Conservation (phyloP, 2,888 invertebrate genomes). For the Arge pagana region DNA sequence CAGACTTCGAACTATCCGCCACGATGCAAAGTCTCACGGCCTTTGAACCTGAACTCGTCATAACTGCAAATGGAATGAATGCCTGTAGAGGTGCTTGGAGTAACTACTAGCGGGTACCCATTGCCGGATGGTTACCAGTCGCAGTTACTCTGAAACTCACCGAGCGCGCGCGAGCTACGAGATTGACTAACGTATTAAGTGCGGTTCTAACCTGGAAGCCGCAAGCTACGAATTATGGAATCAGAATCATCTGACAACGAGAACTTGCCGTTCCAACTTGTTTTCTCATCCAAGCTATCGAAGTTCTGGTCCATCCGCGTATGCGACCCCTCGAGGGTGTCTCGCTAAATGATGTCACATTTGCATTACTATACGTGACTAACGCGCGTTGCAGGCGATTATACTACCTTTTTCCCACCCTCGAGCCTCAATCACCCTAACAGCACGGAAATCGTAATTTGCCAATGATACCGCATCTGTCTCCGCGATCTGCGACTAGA, state of each 20-base stretch:
- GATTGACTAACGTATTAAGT: conserved; percentile 54
- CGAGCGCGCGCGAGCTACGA: conserved; percentile 40
- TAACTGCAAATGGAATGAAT: conserved; percentile 57
- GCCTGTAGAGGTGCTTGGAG: conserved; percentile 44
- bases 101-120: conserved; percentile 48
- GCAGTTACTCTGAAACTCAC: conserved; percentile 41
- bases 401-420: too few relatives aligned
- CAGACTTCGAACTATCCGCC: conserved; percentile 12
- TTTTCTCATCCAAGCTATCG: too few relatives aligned
- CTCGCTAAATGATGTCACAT: too few relatives aligned
- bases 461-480: too few relatives aligned
- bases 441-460: too few relatives aligned
- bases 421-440: too few relatives aligned
- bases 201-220: conserved; percentile 30
- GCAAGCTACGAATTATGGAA: conserved; percentile 44
- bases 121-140: conserved; percentile 48
- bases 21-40: conserved; percentile 52
- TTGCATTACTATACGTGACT: too few relatives aligned
- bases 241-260: conserved; percentile 19
- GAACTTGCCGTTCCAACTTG: background rate
- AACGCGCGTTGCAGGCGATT: too few relatives aligned
- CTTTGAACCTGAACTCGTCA: conserved; percentile 55
- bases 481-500: too few relatives aligned
- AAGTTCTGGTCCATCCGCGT: too few relatives aligned
- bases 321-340: too few relatives aligned